A percentile compares a stretch with the other conserved stretches of the same genome.
Conservation (phyloP, 1,140 invertebrate genomes). For the Drosophila repletoides region DNA sequence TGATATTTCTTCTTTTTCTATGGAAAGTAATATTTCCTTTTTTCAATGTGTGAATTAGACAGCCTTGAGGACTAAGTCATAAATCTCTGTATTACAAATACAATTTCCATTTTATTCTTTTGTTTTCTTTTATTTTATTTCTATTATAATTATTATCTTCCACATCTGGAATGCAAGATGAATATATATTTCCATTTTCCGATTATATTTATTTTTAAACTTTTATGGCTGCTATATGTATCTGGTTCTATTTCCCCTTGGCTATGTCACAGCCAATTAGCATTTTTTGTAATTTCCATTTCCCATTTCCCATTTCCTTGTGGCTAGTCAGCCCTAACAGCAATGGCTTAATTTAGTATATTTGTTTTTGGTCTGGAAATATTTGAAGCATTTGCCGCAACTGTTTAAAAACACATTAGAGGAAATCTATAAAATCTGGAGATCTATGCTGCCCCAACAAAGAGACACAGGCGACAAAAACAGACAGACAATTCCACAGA, state of each 20-base stretch:
- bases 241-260: no score
- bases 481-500: constrained; percentile 3
- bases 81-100: no score
- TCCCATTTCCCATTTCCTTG: constrained; percentile 13
- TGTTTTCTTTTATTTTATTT: no score
- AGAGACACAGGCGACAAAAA: no score
- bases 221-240: background rate
- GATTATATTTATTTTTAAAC: constrained; percentile 17
- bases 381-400: constrained; percentile 65
- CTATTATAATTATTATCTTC: no score
- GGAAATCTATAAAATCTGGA: constrained; percentile 26
- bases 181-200: no score
- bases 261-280: constrained; percentile 39
- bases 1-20: no score
- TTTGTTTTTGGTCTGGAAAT: constrained; percentile 38
- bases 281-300: constrained; percentile 2
- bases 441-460: background rate
- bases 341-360: constrained; percentile 32
- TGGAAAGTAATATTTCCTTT: no score
- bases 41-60: no score
- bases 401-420: constrained; percentile 73
- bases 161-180: no score
- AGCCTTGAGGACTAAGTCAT: no score
- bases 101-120: no score
- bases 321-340: constrained; percentile 11